Conservation (phyloP, 2,113 vertebrate species). For the Toxostoma redivivum region DNA sequence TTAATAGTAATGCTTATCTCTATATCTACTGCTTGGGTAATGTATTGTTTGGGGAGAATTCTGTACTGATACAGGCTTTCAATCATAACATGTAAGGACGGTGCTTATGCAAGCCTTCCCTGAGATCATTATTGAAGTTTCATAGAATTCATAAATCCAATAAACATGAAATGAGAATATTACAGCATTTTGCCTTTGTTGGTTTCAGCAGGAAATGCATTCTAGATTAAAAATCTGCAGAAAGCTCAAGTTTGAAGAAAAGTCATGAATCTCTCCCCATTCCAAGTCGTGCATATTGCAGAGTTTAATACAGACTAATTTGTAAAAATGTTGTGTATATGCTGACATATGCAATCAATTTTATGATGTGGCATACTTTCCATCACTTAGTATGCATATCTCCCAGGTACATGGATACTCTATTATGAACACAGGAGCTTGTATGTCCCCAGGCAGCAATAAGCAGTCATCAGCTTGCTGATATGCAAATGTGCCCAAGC, state of each 20-base stretch:
- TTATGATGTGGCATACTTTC: background rate
- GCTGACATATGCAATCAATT: background rate
- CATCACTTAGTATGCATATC: background rate
- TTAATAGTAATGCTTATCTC: background rate
- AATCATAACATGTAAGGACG: background rate
- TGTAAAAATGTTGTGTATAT: background rate
- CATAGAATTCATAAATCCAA: background rate
- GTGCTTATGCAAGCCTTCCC: background rate
- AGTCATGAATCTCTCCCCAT: background rate
- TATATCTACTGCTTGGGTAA: background rate
- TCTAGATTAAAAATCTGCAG: background rate
- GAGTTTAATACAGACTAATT: background rate
- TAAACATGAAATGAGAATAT: background rate
- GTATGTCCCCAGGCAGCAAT: background rate
- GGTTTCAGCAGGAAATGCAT: background rate
- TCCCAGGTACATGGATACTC: background rate
- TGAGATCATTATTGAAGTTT: background rate
- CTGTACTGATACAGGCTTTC: background rate
- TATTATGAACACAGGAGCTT: background rate
- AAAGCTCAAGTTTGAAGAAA: background rate
- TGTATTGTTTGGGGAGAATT: background rate
- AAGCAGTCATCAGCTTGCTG: background rate
- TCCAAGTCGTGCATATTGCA: background rate
- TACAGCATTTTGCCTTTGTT: background rate
- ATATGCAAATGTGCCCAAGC: background rate